Evolutionary conservation across 2,888 invertebrate species (phyloP), one percentile per base, ranked within the genome.

Genomic region (Aphodius granarius): DNA sequence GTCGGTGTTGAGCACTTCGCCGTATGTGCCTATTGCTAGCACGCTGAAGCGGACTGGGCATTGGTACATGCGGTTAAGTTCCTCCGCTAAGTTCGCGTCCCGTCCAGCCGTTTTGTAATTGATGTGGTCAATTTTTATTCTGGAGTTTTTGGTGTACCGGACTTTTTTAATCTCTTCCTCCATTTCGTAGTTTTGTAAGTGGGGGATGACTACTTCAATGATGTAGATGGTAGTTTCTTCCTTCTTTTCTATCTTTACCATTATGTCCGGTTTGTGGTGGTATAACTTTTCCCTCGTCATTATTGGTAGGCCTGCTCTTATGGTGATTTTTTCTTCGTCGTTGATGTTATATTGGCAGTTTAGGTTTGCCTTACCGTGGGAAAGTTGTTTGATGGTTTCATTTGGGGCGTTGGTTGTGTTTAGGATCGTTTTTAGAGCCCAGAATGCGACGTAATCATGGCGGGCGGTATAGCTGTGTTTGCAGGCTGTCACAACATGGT

Each of bases 361-460:
- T 43, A 43, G 13, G 2, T 2, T 43, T 43, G 43, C 43, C 13
- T 43, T 43, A 13, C 4, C 43, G 3, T 43, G 43, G 13, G 2
- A 6, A 13, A 43, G 43, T 13, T 9, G 1, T 13, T 43, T 2
- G 2, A 13, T 66, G 66, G 17, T 5, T 19, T 19, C n/a, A 17
- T 19, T 0, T 16, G 66, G 66, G 13, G 66, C 66, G 19, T 66
- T 66, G 13, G 78, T 73, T 1, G 62, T 17, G 16, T 74, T 62
- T 21, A 71, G 23, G 15, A 70, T 21, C 5, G 5, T 15, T 18
- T 17, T 20, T 9, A 74, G n/a, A 9, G 70, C 62, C 78, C 78
- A 80, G 22, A 78, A 77, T 1, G 80, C 81, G 6, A 80, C 78
- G 20, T 75, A 72, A 71, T 81, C 81, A 73, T 81, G 80, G n/a